These are phyloP conservation scores for Parus major DNA, from an alignment of 2,113 vertebrate genomes.

Conservation along the genomic window DNA sequence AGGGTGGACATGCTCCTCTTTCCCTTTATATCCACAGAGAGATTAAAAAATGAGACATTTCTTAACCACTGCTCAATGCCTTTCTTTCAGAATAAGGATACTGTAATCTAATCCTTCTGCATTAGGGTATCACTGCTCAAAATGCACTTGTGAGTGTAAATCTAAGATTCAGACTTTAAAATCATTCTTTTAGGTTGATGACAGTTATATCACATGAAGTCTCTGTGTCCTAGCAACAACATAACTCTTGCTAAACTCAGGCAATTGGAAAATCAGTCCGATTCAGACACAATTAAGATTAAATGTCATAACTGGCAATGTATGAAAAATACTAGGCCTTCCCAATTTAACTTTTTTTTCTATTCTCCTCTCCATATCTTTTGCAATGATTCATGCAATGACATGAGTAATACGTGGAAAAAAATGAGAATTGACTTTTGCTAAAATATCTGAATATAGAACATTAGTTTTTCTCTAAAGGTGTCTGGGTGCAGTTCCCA, in stretches of 20 bases:
- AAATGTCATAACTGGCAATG: conserved; percentile 64
- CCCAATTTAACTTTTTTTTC: not conserved
- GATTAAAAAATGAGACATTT: not conserved
- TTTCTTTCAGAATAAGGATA: not conserved
- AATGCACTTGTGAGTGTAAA: not conserved
- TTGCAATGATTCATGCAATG: conserved; percentile 39
- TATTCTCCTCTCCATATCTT: conserved; percentile 27
- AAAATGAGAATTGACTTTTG: conserved; percentile 4
- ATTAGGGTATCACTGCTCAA: not conserved
- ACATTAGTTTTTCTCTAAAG: not conserved
- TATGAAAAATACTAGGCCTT: conserved; percentile 54
- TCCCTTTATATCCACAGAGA: not conserved
- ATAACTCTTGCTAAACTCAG: conserved; percentile 44
- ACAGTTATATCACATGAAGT: conserved; percentile 12
- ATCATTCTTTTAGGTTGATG: not conserved
- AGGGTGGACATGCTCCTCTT: not conserved
- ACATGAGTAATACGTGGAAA: conserved; percentile 22
- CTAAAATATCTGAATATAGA: not conserved
- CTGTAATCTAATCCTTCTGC: not conserved
- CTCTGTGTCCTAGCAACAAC: conserved; percentile 67
- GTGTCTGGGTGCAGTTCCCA: not conserved
- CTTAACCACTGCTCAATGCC: not conserved
- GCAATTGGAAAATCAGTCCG: conserved; percentile 66
- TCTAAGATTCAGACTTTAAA: not conserved
- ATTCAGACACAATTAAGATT: conserved; percentile 63